phyloP scores from a whole-genome alignment of 2,113 vertebrate species.

The Actenoides hombroni region DNA sequence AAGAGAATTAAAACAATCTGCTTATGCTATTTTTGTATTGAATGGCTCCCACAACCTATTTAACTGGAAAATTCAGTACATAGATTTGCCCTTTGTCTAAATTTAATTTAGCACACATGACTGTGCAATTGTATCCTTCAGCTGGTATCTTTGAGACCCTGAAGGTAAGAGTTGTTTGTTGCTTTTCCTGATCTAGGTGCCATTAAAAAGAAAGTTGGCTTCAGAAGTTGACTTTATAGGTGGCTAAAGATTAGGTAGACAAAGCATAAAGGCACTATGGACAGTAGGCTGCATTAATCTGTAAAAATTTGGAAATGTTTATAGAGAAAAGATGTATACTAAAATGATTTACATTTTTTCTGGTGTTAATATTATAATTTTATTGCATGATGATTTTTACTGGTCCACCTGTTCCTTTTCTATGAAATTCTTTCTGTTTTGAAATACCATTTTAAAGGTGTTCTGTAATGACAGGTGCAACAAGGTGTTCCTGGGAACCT shows the following conservation, averaged over 20 bases:
- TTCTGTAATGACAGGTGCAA: background rate
- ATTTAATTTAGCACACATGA: background rate
- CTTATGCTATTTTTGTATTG: background rate
- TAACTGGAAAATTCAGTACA: constrained; percentile 6
- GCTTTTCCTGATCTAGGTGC: background rate
- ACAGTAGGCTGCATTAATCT: background rate
- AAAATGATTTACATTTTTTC: background rate
- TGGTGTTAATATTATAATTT: background rate
- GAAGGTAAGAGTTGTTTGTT: background rate
- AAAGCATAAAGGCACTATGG: background rate
- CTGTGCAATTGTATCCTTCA: background rate
- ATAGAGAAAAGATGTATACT: background rate
- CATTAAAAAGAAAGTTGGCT: background rate
- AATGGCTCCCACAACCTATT: background rate
- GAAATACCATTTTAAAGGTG: background rate
- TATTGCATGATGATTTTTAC: background rate
- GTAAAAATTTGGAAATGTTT: background rate
- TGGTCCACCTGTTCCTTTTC: background rate
- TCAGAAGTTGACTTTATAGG: background rate
- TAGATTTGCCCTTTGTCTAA: background rate
- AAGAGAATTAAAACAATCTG: background rate
- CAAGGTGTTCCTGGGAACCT: background rate
- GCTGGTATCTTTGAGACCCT: background rate
- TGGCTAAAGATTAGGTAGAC: background rate
- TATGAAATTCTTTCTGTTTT: background rate